phyloP scores from a whole-genome alignment of 1,140 invertebrate genomes.

The Teleogryllus occipitalis region DNA sequence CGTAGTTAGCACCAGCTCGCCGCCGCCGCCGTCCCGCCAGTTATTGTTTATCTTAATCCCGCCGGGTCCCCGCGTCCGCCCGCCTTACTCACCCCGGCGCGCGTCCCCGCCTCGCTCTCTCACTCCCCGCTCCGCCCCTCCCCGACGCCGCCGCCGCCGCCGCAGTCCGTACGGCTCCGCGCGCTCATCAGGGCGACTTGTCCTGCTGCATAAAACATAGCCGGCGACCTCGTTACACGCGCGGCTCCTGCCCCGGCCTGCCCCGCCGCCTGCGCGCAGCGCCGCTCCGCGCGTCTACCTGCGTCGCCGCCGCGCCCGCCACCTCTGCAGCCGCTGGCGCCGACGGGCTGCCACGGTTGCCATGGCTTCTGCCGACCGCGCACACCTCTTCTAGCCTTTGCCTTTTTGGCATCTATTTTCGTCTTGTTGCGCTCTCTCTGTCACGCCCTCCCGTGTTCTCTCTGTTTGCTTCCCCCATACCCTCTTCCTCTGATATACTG shows the following conservation, averaged over 20 bases:
- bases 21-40: not conserved
- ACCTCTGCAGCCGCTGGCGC: too few species aligned
- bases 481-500: too few species aligned
- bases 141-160: too few species aligned
- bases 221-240: not conserved
- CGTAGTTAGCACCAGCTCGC: not conserved
- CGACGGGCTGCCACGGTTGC: too few species aligned
- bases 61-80: too few species aligned
- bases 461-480: too few species aligned
- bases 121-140: not conserved
- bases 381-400: not conserved
- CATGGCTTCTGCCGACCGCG: not conserved
- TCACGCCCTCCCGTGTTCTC: not conserved
- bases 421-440: not conserved
- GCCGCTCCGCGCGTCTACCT: not conserved
- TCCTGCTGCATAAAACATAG: conserved; percentile 1
- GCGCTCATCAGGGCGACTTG: not conserved
- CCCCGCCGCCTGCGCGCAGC: too few species aligned
- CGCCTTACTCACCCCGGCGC: too few species aligned
- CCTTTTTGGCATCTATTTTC: not conserved
- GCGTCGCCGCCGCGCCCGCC: too few species aligned
- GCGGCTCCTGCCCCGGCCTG: too few species aligned
- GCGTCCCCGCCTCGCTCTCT: too few species aligned
- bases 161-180: not conserved
- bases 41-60: conserved; percentile 5